Evolutionary conservation across 2,888 invertebrate species (phyloP), one percentile per base, ranked within the genome.

Genomic region (Amphipyra berbera): DNA sequence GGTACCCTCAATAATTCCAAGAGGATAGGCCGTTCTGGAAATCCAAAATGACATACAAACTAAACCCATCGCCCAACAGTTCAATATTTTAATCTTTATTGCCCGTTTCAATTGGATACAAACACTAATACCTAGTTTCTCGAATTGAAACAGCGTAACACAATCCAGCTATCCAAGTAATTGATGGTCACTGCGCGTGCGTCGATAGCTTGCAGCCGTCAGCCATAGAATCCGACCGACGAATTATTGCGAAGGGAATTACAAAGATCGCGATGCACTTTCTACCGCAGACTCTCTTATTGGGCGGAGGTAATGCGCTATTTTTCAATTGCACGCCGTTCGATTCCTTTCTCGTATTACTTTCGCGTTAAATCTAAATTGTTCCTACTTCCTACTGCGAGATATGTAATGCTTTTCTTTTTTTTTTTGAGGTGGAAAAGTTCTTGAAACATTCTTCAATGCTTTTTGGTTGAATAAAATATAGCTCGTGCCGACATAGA

Each of bases 201-300:
- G 74, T 58, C 69, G 79, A 82, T 82, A 82, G 68, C 72, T 74
- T 64, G 73, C 75, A 80, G 61, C 76, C 66, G 61, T 73, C 69
- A 68, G 68, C 62, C 54, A 46, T 82, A 81, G 81, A 82, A 78
- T 81, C 78, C 75, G 61, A 82, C 79, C 73, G 67, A 87, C 82
- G 83, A 89, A 87, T 89, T 87, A 88, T 87, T 86, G 81, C 83
- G 63, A 70, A 82, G 79, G 79, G 83, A 84, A 87, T 86, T 82
- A 81, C 85, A 83, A 85, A 85, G 85, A 87, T 86, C 82, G 82
- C 80, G 80, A 82, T 69, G 87, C 83, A 87, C 89, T 89, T 88
- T 89, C 88, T 87, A 86, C 79, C 66, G 78, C 40, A 13, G 47
- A 45, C 59, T 73, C 77, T 82, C 79, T 82, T 82, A 83, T 82